phyloP scores from a whole-genome alignment of 2,797 vertebrate genomes.

The Sternotherus odoratus region DNA sequence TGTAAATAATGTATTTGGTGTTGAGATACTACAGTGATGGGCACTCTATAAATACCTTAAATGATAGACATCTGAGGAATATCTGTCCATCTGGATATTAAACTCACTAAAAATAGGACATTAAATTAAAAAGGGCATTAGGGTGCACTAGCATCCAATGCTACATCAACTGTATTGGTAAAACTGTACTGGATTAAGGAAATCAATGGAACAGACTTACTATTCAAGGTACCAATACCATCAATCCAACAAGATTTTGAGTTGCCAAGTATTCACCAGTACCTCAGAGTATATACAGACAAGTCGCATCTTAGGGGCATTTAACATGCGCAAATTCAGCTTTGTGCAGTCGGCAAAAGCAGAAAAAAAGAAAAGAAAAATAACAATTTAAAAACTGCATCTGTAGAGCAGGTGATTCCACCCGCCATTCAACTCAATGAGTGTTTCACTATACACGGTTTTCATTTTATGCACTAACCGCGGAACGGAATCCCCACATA shows the following conservation, averaged over 20 bases:
- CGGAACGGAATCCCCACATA: too few relatives aligned
- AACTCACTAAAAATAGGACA: conserved; percentile 55
- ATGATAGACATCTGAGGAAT: conserved; percentile 69
- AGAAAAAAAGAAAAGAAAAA: too few relatives aligned
- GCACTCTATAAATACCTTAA: conserved; percentile 69
- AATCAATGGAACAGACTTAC: background rate
- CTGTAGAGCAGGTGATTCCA: too few relatives aligned
- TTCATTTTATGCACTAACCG: too few relatives aligned
- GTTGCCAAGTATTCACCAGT: background rate
- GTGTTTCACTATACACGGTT: too few relatives aligned
- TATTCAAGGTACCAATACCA: background rate
- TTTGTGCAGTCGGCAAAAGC: too few relatives aligned
- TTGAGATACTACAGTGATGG: conserved; percentile 75
- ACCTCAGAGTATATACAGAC: background rate
- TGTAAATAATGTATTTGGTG: conserved; percentile 67
- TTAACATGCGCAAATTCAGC: too few relatives aligned
- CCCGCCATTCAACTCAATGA: too few relatives aligned
- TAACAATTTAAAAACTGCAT: too few relatives aligned
- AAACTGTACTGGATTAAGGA: background rate
- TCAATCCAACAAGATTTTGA: background rate
- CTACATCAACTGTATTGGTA: conserved; percentile 7
- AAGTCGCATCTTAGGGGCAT: too few relatives aligned
- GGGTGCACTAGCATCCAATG: background rate
- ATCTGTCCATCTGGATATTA: conserved; percentile 36
- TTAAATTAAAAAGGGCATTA: conserved; percentile 22